phyloP scores from a whole-genome alignment of 2,888 invertebrate species.

The Luperina testacea region DNA sequence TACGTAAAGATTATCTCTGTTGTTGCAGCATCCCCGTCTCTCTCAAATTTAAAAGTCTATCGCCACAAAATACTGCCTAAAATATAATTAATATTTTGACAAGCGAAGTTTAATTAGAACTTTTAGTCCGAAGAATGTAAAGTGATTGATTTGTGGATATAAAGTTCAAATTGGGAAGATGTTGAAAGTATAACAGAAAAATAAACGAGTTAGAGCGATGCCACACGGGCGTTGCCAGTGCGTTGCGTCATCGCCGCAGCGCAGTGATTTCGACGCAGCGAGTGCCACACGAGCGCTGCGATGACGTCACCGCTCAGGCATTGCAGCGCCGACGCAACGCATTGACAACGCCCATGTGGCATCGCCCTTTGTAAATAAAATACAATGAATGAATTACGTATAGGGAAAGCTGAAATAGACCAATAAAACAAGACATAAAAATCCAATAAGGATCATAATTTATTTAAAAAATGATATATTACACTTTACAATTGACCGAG shows the following conservation, averaged over 20 bases:
- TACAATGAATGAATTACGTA: neutral
- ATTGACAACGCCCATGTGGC: neutral
- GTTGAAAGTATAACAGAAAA: neutral
- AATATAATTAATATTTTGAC: slow-evolving; percentile 66
- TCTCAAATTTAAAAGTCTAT: slow-evolving; percentile 75
- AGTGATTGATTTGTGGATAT: slow-evolving; percentile 3
- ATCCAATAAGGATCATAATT: slow-evolving; percentile 89
- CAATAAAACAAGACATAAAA: slow-evolving; percentile 81
- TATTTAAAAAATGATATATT: slow-evolving; percentile 88
- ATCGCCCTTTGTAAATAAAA: neutral
- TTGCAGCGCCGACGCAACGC: too few relatives aligned
- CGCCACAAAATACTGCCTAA: slow-evolving; percentile 69
- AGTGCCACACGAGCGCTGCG: neutral
- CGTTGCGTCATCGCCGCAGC: neutral
- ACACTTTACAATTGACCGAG: slow-evolving; percentile 89
- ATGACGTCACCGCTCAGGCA: neutral
- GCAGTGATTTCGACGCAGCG: too few relatives aligned
- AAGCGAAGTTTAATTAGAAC: slow-evolving; percentile 65
- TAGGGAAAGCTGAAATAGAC: neutral
- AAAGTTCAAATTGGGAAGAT: neutral
- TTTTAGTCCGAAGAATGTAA: slow-evolving; percentile 23
- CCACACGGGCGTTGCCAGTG: neutral
- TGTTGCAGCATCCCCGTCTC: slow-evolving; percentile 76
- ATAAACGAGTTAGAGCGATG: neutral
- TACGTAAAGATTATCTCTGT: slow-evolving; percentile 79